phyloP scores from a whole-genome alignment of 2,113 vertebrate species.

The Microcebus ravelobensis region DNA sequence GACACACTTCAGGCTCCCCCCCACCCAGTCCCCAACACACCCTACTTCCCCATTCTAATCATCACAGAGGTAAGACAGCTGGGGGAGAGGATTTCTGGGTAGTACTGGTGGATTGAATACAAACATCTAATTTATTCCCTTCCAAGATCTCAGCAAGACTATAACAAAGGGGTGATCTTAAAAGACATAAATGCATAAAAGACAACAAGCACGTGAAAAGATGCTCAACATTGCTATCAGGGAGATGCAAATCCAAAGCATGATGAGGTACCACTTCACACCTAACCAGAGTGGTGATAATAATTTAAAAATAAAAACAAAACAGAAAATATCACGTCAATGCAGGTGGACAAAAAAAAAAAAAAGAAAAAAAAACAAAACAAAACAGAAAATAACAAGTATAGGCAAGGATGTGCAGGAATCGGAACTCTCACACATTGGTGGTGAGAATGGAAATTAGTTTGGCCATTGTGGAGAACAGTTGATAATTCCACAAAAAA shows the following conservation, averaged over 20 bases:
- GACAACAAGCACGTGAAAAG: not conserved
- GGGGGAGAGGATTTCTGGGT: slow-evolving; percentile 38
- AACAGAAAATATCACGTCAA: not conserved
- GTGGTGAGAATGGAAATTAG: not conserved
- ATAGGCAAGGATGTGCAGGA: not conserved
- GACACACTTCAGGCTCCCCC: not conserved
- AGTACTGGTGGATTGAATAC: not conserved
- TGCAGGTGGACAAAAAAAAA: too few relatives aligned
- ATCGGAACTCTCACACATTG: not conserved
- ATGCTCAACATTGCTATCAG: not conserved
- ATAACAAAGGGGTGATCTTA: not conserved
- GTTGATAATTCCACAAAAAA: not conserved
- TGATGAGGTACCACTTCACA: not conserved
- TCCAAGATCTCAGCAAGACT: slow-evolving; percentile 6
- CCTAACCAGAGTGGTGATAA: not conserved
- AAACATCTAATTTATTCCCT: slow-evolving; percentile 14
- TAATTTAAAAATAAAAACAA: not conserved
- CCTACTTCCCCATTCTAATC: not conserved
- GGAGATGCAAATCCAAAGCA: slow-evolving; percentile 35
- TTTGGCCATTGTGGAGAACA: not conserved
- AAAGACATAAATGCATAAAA: not conserved
- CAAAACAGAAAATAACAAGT: not conserved
- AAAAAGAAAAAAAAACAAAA: too few relatives aligned
- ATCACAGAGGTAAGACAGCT: not conserved
- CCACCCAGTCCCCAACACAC: not conserved